phyloP scores from a whole-genome alignment of 1,140 invertebrate species.

The Drosophila rhopaloa region DNA sequence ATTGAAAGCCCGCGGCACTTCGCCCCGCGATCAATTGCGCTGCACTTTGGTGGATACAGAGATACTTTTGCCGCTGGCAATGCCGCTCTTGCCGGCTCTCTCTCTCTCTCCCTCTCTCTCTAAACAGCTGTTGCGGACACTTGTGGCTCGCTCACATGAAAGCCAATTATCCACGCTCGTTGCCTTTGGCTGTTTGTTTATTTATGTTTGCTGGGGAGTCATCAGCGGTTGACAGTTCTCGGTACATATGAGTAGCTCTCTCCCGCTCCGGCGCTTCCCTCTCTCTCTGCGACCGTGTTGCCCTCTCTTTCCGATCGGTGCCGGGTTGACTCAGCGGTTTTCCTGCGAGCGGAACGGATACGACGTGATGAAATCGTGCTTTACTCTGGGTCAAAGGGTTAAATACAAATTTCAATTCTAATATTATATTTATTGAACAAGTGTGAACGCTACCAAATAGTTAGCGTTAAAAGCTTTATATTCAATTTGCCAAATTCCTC shows the following conservation, averaged over 20 bases:
- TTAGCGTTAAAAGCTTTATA: too few relatives aligned
- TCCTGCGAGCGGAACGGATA: conserved; percentile 8
- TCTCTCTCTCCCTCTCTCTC: neutral
- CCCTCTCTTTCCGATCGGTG: conserved; percentile 21
- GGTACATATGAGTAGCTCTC: conserved; percentile 8
- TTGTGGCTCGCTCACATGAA: conserved; percentile 49
- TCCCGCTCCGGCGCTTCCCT: conserved; percentile 2
- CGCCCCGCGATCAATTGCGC: conserved; percentile 62
- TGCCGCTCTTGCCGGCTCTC: conserved; percentile 44
- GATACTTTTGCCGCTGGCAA: conserved; percentile 42
- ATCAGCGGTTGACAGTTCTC: conserved; percentile 39
- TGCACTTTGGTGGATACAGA: conserved; percentile 71
- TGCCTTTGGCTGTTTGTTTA: conserved; percentile 53
- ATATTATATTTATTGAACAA: too few relatives aligned
- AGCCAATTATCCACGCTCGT: conserved; percentile 60
- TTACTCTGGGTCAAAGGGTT: neutral
- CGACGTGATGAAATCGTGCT: neutral
- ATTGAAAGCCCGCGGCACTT: conserved; percentile 14
- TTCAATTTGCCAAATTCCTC: too few relatives aligned
- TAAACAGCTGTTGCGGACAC: conserved; percentile 54
- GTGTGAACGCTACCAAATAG: too few relatives aligned
- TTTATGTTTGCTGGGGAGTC: conserved; percentile 48
- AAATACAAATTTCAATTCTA: neutral
- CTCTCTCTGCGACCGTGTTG: conserved; percentile 14
- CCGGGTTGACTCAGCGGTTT: conserved; percentile 55